A percentile compares a stretch with the other conserved stretches of the same genome.
Conservation (phyloP, 2,113 vertebrate species). For the Oxyura jamaicensis region DNA sequence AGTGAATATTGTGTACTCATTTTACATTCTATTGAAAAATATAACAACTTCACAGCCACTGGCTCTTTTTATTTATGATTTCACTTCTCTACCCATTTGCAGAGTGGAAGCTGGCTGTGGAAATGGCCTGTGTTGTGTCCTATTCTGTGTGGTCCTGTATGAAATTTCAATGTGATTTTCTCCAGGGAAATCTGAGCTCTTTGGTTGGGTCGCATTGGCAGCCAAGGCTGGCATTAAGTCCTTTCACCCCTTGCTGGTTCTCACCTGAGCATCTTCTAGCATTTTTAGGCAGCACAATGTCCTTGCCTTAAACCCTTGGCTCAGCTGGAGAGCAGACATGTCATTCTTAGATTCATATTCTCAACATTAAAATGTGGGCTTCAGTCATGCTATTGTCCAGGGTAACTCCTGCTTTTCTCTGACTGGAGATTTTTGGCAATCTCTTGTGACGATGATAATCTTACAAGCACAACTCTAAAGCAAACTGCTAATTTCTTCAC, state of each 20-base stretch:
- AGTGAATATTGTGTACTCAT: neutral
- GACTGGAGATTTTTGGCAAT: neutral
- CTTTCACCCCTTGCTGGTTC: neutral
- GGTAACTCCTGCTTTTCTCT: neutral
- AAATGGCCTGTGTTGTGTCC: neutral
- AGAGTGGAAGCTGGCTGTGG: neutral
- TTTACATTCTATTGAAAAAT: neutral
- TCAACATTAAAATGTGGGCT: neutral
- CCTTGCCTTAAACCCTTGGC: neutral
- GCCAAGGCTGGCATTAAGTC: neutral
- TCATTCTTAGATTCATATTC: neutral
- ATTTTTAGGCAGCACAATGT: neutral
- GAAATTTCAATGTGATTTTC: neutral
- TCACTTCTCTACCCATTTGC: neutral
- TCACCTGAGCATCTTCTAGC: neutral
- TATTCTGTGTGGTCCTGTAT: neutral
- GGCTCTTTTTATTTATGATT: neutral
- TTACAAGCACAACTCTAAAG: neutral
- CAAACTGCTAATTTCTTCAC: neutral
- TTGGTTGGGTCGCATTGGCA: accelerated
- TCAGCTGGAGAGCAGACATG: neutral
- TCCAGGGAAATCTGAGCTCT: neutral
- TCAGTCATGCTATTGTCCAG: neutral
- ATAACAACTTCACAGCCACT: neutral
- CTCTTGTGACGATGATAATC: neutral